Evolutionary conservation across 2,797 vertebrate species (phyloP).

Genomic region (Hyperoplus immaculatus): DNA sequence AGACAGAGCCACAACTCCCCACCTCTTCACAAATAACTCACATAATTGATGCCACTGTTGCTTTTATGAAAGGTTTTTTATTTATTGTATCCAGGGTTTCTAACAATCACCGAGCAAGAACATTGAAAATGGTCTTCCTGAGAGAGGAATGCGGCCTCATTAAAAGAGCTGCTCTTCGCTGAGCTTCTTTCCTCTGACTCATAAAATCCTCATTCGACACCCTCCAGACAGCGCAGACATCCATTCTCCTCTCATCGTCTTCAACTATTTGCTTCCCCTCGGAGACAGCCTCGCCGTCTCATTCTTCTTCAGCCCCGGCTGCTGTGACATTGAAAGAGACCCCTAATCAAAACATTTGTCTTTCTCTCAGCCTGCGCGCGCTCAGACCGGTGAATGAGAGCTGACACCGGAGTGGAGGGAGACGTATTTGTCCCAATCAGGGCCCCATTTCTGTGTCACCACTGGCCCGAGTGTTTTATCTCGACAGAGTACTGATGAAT

Average conservation of each 20-base stretch:
- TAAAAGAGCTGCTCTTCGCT: conserved; percentile 63
- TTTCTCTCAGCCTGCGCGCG: conserved; percentile 80
- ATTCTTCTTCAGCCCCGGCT: conserved; percentile 77
- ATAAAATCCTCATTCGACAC: conserved; percentile 68
- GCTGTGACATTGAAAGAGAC: conserved; percentile 84
- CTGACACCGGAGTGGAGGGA: conserved; percentile 83
- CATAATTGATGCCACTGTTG: background rate
- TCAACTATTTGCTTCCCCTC: conserved; percentile 73
- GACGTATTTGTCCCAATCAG: conserved; percentile 88
- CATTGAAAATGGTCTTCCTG: conserved; percentile 43
- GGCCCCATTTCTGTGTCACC: conserved; percentile 79
- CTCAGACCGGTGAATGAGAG: conserved; percentile 84
- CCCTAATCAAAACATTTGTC: conserved; percentile 90
- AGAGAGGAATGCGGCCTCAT: conserved; percentile 60
- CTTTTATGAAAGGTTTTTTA: background rate
- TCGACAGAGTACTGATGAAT: conserved; percentile 87
- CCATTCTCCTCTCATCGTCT: conserved; percentile 76
- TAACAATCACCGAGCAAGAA: conserved; percentile 30
- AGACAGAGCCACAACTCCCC: background rate
- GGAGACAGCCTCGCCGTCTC: conserved; percentile 69
- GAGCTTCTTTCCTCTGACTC: conserved; percentile 60
- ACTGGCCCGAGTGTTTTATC: conserved; percentile 76
- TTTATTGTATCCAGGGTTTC: conserved; percentile 36
- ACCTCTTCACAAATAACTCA: conserved; percentile 8
- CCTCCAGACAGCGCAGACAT: conserved; percentile 75